Evolutionary conservation across 2,888 invertebrate genomes (phyloP).

Genomic region (Erannis defoliaria): DNA sequence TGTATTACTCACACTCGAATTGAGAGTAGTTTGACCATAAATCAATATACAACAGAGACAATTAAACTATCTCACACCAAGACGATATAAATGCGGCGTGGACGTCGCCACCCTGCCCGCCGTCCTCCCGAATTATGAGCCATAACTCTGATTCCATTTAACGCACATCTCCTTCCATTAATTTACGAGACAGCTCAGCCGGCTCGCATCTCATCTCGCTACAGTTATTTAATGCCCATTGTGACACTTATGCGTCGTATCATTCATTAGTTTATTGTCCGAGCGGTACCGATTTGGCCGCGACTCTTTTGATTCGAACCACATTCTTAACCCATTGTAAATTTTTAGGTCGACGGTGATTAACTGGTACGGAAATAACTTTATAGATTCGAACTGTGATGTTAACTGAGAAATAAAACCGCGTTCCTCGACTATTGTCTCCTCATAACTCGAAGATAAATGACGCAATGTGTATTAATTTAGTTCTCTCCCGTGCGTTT

Average conservation of each 20-base stretch:
- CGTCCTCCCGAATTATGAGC: conserved; percentile 72
- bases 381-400: conserved; percentile 51
- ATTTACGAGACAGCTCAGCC: conserved; percentile 80
- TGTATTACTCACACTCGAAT: conserved; percentile 33
- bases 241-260: conserved; percentile 79
- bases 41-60: conserved; percentile 56
- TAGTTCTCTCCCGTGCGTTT: conserved; percentile 26
- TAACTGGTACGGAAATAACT: conserved; percentile 59
- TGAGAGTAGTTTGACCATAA: conserved; percentile 47
- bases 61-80: conserved; percentile 51
- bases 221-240: conserved; percentile 79
- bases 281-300: conserved; percentile 71
- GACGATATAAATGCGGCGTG: conserved; percentile 69
- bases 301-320: conserved; percentile 67
- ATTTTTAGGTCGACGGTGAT: conserved; percentile 62
- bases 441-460: conserved; percentile 33
- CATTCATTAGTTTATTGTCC: conserved; percentile 71
- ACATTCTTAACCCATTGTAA: conserved; percentile 62
- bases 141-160: conserved; percentile 84
- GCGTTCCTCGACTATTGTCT: conserved; percentile 43
- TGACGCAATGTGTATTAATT: conserved; percentile 32
- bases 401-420: conserved; percentile 43
- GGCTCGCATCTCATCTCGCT: conserved; percentile 75
- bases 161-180: conserved; percentile 75
- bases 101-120: conserved; percentile 63